Conservation (phyloP, 2,113 vertebrate genomes). For the Petrocephalus microphthalmus region DNA sequence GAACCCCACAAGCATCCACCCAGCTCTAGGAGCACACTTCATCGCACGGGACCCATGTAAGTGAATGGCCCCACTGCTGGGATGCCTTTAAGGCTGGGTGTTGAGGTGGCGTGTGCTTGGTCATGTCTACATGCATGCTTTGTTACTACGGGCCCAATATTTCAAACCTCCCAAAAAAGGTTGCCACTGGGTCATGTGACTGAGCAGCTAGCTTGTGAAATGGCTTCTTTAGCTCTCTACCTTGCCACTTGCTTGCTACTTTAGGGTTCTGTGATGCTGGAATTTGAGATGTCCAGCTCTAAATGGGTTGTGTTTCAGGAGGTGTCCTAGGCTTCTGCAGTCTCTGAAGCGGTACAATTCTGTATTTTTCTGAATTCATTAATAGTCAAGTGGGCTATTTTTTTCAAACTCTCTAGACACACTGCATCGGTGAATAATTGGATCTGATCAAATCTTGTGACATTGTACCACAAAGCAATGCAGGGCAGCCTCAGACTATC, state of each 20-base stretch:
- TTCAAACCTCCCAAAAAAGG: slow-evolving; percentile 13
- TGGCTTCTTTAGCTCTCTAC: slow-evolving; percentile 16
- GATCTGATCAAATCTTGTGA: background rate
- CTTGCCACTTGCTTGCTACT: slow-evolving; percentile 30
- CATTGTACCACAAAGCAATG: background rate
- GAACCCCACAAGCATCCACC: slow-evolving; percentile 93
- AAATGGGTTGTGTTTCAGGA: background rate
- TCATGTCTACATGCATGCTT: slow-evolving; percentile 63
- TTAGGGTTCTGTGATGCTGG: background rate
- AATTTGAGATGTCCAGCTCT: background rate
- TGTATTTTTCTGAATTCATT: background rate
- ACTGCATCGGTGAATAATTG: background rate
- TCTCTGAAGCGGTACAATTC: background rate
- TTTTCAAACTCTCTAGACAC: background rate
- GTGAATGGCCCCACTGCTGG: slow-evolving; percentile 57
- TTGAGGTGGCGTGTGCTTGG: slow-evolving; percentile 10
- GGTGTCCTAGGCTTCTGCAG: background rate
- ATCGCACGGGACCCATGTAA: slow-evolving; percentile 99
- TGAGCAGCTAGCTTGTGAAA: slow-evolving; percentile 17
- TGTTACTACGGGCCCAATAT: slow-evolving; percentile 42
- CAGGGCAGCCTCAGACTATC: background rate
- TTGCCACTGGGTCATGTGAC: slow-evolving; percentile 24
- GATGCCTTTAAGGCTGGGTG: slow-evolving; percentile 21
- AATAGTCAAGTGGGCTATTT: background rate
- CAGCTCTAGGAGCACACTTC: slow-evolving; percentile 94